Evolutionary conservation across 2,888 invertebrate species (phyloP).

Genomic region (Callyntrura sp.): DNA sequence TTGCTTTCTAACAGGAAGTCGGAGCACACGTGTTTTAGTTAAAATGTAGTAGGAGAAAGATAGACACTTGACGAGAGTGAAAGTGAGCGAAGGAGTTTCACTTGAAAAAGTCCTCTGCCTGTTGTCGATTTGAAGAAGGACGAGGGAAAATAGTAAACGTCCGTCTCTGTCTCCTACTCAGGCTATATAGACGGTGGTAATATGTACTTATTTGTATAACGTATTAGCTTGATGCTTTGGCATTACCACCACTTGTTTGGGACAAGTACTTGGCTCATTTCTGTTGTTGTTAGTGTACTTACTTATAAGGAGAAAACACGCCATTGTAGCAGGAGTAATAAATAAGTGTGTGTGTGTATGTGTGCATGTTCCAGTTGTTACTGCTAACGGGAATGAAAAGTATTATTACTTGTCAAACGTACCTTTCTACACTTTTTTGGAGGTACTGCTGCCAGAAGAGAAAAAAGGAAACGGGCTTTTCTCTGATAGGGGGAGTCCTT

Average conservation of each 20-base stretch:
- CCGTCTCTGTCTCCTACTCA: conserved; percentile 14
- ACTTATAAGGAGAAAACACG: not conserved
- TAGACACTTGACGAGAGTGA: conserved; percentile 28
- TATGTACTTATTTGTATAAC: not conserved
- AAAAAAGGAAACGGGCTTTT: conserved; percentile 60
- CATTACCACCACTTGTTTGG: not conserved
- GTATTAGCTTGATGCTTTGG: conserved; percentile 10
- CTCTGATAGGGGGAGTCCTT: conserved; percentile 58
- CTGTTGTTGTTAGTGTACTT: conserved; percentile 18
- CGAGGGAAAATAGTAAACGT: conserved; percentile 44
- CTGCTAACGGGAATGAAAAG: not conserved
- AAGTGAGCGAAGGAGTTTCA: conserved; percentile 23
- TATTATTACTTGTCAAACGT: conserved; percentile 45
- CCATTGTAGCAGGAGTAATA: not conserved
- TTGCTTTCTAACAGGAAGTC: not conserved
- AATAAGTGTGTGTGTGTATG: not conserved
- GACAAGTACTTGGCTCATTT: not conserved
- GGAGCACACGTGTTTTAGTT: not conserved
- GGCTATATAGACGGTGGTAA: too few relatives aligned
- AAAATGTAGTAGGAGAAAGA: not conserved
- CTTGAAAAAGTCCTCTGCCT: conserved; percentile 21
- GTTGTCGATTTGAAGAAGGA: not conserved
- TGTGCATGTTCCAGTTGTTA: too few relatives aligned
- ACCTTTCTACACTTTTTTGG: not conserved
- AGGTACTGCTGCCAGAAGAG: too few relatives aligned